Evolutionary conservation across 2,888 invertebrate genomes (phyloP), one percentile per base, ranked within the genome.

Genomic region (Eulithis prunata): DNA sequence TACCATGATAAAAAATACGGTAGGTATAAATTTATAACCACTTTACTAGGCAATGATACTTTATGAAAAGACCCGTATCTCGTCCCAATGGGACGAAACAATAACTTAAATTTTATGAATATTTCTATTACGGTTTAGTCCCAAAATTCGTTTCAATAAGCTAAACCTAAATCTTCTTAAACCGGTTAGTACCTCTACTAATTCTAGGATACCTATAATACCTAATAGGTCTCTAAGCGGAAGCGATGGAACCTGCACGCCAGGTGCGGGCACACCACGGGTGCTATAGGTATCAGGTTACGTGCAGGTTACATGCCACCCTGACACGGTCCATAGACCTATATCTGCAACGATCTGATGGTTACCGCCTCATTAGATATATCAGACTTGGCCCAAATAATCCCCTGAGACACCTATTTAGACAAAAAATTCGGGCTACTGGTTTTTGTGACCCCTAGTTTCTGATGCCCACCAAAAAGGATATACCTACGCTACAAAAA

Each of bases 251-350:
- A 41, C 14, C 49, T 45, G 54, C 62, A 21, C 32, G 53, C 60
- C 61, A 64, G 64, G 64, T 64, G n/a, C n/a, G 52, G 52, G 13
- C 53, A 12, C 36, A 38, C 10, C 52, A 56, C 55, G 62, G 21
- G 46, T 13, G 28, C 53, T n/a, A n/a, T n/a, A 13, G 13, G 57
- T 69, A 59, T 72, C 47, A 28, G 57, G 64, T 72, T 69, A 21
- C 69, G 38, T 32, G 62, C 56, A 64, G 68, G 49, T 49, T 21
- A 49, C 49, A 49, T 14, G 54, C 57, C 62, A 57, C 60, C 64
- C 64, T 66, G 67, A 53, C 36, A 41, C 54, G 38, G 55, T 66
- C 64, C 38, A 53, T 11, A 66, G 60, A 66, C 69, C 69, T 68
- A 70, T 57, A 67, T 69, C 41, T 57, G 41, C 60, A 53, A 41